Percentiles rank a stretch among this genome's conserved stretches.
Evolutionary conservation across 2,797 vertebrate species (phyloP).

Genomic region (Periparus ater): DNA sequence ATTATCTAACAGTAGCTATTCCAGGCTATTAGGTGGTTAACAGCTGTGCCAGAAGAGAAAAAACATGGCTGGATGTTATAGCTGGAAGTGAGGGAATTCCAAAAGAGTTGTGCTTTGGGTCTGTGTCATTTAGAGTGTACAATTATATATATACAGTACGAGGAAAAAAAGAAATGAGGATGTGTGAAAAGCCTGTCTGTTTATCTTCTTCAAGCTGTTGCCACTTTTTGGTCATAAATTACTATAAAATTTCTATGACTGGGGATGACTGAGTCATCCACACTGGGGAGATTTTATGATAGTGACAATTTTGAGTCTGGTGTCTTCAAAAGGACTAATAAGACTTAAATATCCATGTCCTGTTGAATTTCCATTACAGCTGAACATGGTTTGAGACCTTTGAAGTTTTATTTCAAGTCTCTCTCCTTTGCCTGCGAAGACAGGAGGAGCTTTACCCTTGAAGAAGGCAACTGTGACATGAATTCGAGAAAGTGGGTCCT

Average conservation of each 20-base stretch:
- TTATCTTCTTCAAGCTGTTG: not conserved
- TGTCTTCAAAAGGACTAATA: not conserved
- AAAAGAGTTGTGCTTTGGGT: not conserved
- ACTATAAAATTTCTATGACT: not conserved
- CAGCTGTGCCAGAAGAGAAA: not conserved
- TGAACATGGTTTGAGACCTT: not conserved
- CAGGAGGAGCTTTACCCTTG: not conserved
- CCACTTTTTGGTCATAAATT: not conserved
- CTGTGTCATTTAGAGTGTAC: not conserved
- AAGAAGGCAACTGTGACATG: not conserved
- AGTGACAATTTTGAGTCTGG: not conserved
- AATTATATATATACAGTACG: rapidly evolving
- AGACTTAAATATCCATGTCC: not conserved
- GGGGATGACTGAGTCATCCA: not conserved
- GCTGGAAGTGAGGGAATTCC: not conserved
- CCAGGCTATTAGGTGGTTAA: not conserved
- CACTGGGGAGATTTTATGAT: not conserved
- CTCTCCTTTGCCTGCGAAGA: not conserved
- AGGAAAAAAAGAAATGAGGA: not conserved
- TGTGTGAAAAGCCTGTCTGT: not conserved
- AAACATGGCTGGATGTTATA: not conserved
- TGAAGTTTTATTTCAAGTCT: not conserved
- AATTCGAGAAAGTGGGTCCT: not conserved
- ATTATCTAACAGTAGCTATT: not conserved
- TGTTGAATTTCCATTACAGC: not conserved